Conservation (phyloP, 2,113 vertebrate species). For the Sander vitreus region DNA sequence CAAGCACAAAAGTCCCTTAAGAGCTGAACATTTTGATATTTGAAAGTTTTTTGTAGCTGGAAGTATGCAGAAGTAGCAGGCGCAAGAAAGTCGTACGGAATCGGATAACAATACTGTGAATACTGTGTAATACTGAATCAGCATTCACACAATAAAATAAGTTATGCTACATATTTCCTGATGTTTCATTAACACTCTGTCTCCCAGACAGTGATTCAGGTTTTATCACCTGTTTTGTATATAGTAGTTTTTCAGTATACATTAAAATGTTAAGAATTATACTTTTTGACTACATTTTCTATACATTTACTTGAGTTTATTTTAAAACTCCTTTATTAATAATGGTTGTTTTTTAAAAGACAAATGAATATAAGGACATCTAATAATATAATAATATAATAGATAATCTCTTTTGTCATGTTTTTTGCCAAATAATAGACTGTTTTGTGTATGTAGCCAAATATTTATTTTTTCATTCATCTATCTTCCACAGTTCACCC, state of each 20-base stretch:
- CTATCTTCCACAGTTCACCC: slow-evolving; percentile 85
- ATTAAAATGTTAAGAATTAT: neutral
- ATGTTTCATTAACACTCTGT: neutral
- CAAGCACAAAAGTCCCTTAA: too few species aligned
- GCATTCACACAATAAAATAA: neutral
- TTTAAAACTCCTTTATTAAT: too few species aligned
- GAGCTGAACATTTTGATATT: too few species aligned
- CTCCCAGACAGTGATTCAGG: neutral
- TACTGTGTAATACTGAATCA: too few species aligned
- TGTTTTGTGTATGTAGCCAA: neutral
- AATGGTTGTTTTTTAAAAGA: too few species aligned
- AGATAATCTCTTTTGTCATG: too few species aligned
- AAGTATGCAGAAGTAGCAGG: too few species aligned
- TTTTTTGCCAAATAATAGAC: neutral
- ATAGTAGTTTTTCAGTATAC: neutral
- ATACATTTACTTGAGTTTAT: neutral
- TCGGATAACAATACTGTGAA: too few species aligned
- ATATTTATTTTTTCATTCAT: neutral
- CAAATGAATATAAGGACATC: neutral
- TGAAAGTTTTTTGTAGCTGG: too few species aligned
- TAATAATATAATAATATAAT: too few species aligned
- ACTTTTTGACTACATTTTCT: neutral
- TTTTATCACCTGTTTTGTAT: neutral
- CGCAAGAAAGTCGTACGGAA: too few species aligned
- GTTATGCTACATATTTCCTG: neutral